phyloP scores from a whole-genome alignment of 2,797 vertebrate species.

The Tapirus indicus region DNA sequence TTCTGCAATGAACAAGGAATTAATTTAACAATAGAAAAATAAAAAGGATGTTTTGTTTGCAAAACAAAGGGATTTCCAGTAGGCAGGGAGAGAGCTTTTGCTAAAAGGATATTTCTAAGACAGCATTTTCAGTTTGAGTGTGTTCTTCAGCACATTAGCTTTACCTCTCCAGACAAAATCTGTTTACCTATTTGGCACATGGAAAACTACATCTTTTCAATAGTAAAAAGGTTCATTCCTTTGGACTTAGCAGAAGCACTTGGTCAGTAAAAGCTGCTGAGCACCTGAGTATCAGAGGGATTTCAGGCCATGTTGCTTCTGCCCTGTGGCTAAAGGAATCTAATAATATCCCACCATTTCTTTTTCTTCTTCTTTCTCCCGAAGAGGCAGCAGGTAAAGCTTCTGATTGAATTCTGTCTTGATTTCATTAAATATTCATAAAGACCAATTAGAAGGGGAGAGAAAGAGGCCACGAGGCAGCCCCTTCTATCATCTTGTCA shows the following conservation, averaged over 20 bases:
- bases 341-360: slow-evolving; percentile 87
- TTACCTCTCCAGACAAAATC: neutral
- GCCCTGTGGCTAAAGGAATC: slow-evolving; percentile 87
- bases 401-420: slow-evolving; percentile 95
- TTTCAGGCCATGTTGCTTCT: slow-evolving; percentile 82
- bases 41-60: neutral
- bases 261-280: neutral
- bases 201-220: neutral
- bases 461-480: slow-evolving; percentile 91
- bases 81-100: neutral
- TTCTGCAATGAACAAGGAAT: neutral
- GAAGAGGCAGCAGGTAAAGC: slow-evolving; percentile 94
- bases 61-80: slow-evolving; percentile 36
- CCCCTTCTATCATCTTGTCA: slow-evolving; percentile 93
- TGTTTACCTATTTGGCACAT: neutral
- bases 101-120: neutral
- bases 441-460: slow-evolving; percentile 97
- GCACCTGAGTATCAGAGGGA: neutral
- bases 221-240: neutral
- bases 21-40: slow-evolving; percentile 7
- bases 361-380: slow-evolving; percentile 82
- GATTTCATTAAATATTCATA: slow-evolving; percentile 98
- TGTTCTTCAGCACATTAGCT: neutral
- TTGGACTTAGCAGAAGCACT: neutral
- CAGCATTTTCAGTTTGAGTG: neutral